Conservation (phyloP, 30 jellyfish, hydroid and myxozoan species). For the Aurelia sp. region DNA sequence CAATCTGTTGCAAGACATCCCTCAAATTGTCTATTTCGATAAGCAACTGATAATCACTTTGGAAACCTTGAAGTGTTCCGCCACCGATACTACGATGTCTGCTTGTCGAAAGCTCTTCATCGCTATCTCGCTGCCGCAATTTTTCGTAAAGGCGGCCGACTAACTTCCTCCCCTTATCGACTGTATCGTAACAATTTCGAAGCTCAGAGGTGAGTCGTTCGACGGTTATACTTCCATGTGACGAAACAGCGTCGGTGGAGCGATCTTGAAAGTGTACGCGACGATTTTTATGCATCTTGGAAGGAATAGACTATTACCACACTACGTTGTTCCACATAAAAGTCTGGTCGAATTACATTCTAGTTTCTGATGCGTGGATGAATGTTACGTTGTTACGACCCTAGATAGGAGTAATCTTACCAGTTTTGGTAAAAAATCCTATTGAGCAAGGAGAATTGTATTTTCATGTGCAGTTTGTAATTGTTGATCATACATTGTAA, state of each 20-base stretch:
- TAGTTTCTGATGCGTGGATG: too few species aligned
- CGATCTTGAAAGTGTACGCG: constrained; percentile 18
- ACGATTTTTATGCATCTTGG: constrained; percentile 12
- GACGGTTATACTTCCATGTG: constrained; percentile 17
- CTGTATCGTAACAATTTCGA: constrained; percentile 61
- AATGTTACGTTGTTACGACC: too few species aligned
- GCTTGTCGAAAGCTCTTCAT: too few species aligned
- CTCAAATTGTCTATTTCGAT: constrained; percentile 41
- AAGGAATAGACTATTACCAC: neutral
- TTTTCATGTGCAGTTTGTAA: too few species aligned
- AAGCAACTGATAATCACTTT: constrained; percentile 39
- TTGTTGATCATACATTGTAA: too few species aligned
- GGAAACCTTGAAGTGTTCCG: neutral
- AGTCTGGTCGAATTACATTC: too few species aligned
- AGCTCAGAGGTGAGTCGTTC: constrained; percentile 65
- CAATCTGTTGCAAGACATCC: constrained; percentile 39
- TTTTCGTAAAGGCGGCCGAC: constrained; percentile 57
- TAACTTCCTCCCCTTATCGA: constrained; percentile 63
- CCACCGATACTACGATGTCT: constrained; percentile 2
- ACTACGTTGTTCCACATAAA: neutral
- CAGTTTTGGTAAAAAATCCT: too few species aligned
- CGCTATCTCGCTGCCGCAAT: constrained; percentile 17
- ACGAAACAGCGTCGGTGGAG: neutral
- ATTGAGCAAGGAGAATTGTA: too few species aligned
- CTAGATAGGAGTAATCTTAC: too few species aligned